These are phyloP conservation scores for Pithys albifrons DNA, from an alignment of 2,113 vertebrate genomes.

Conservation along the genomic window DNA sequence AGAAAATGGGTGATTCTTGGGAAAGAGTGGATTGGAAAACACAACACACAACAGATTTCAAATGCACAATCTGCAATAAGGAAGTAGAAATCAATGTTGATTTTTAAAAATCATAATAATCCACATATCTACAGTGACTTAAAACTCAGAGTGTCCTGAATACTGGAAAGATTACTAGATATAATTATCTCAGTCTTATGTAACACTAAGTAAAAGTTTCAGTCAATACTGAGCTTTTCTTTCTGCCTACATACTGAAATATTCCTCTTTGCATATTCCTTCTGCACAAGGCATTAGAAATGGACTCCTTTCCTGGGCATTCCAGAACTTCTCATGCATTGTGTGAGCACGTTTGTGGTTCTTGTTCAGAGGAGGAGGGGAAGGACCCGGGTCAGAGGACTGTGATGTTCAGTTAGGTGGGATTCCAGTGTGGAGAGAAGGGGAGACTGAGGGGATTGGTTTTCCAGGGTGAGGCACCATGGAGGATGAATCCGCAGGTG, in stretches of 20 bases:
- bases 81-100: neutral
- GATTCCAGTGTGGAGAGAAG: neutral
- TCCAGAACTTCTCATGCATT: neutral
- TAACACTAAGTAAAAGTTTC: constrained; percentile 42
- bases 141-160: neutral
- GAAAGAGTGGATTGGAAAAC: neutral
- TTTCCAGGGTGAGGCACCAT: neutral
- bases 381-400: neutral
- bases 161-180: neutral
- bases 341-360: neutral
- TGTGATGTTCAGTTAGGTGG: neutral
- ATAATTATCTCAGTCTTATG: constrained; percentile 44
- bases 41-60: neutral
- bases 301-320: neutral
- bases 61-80: neutral
- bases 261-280: neutral
- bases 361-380: rapidly evolving
- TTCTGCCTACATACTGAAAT: neutral
- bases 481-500: neutral
- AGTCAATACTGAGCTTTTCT: neutral
- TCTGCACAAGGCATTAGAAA: neutral
- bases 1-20: neutral
- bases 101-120: neutral
- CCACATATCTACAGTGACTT: neutral
- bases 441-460: neutral